Conservation (phyloP, 2,113 vertebrate species). For the Protobothrops mucrosquamatus region DNA sequence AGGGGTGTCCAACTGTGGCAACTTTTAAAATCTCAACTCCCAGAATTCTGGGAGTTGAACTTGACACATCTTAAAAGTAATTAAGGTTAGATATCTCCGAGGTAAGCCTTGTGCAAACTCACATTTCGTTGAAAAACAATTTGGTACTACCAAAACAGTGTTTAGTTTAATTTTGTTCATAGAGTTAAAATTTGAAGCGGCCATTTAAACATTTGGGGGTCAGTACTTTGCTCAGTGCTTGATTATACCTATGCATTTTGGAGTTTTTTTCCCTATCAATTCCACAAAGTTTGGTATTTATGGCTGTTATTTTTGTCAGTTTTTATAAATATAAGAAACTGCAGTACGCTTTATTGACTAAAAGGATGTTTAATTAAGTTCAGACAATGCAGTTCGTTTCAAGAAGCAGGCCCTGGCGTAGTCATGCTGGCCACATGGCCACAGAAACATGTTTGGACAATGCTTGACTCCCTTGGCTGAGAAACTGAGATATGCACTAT, state of each 20-base stretch:
- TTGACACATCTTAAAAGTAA: not conserved
- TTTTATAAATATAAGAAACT: not conserved
- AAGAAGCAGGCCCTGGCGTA: not conserved
- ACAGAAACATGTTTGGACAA: not conserved
- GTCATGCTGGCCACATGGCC: not conserved
- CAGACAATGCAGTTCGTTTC: not conserved
- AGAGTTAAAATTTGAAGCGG: not conserved
- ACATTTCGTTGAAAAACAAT: not conserved
- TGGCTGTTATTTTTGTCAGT: not conserved
- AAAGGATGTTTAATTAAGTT: not conserved
- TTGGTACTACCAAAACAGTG: not conserved
- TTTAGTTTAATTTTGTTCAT: not conserved
- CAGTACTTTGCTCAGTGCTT: not conserved
- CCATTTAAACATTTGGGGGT: not conserved
- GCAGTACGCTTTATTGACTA: not conserved
- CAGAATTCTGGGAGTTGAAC: not conserved
- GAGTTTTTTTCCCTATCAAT: not conserved
- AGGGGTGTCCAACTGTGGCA: not conserved
- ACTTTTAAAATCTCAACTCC: not conserved
- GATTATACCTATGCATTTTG: not conserved
- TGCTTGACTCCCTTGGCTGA: not conserved
- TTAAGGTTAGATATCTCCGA: too few relatives aligned
- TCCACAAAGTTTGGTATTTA: not conserved
- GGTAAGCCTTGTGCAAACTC: not conserved
- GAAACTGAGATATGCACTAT: not conserved